These are phyloP conservation scores for Aphyosemion australe DNA, from an alignment of 2,113 vertebrate species.

Conservation along the genomic window DNA sequence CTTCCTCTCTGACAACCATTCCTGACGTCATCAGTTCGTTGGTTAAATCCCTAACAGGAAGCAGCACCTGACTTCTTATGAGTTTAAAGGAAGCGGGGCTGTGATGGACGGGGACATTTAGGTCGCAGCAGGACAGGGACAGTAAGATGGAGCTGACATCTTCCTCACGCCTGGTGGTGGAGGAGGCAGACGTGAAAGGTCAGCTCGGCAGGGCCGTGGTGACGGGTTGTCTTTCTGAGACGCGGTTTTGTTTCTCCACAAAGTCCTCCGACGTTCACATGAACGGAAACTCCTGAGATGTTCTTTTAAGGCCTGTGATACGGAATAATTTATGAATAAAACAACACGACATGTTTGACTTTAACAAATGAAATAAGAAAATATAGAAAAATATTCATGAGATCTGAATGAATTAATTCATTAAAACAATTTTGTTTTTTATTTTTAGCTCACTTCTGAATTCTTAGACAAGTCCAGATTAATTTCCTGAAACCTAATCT, in stretches of 20 bases:
- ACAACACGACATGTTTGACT: too few relatives aligned
- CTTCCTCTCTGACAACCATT: not conserved
- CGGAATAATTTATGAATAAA: too few relatives aligned
- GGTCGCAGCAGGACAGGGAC: slow-evolving; percentile 38
- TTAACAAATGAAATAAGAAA: too few relatives aligned
- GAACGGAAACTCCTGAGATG: too few relatives aligned
- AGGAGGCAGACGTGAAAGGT: slow-evolving; percentile 18
- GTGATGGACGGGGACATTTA: slow-evolving; percentile 52
- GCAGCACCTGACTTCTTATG: not conserved
- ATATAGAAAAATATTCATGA: too few relatives aligned
- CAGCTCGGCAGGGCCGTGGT: slow-evolving; percentile 8
- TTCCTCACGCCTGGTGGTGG: slow-evolving; percentile 2
- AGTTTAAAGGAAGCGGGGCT: not conserved
- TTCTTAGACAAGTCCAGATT: too few relatives aligned
- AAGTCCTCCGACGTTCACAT: too few relatives aligned
- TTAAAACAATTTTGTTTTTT: too few relatives aligned
- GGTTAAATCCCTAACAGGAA: not conserved
- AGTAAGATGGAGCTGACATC: slow-evolving; percentile 8
- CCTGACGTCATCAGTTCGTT: not conserved
- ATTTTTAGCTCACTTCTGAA: too few relatives aligned
- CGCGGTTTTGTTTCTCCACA: not conserved
- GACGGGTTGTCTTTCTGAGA: slow-evolving; percentile 3
- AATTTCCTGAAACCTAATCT: too few relatives aligned
- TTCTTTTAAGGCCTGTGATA: too few relatives aligned
- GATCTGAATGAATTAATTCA: too few relatives aligned